A percentile compares a stretch with the other conserved stretches of the same genome.
Evolutionary conservation across 2,113 vertebrate genomes (phyloP).

Genomic region (Nettapus auritus): DNA sequence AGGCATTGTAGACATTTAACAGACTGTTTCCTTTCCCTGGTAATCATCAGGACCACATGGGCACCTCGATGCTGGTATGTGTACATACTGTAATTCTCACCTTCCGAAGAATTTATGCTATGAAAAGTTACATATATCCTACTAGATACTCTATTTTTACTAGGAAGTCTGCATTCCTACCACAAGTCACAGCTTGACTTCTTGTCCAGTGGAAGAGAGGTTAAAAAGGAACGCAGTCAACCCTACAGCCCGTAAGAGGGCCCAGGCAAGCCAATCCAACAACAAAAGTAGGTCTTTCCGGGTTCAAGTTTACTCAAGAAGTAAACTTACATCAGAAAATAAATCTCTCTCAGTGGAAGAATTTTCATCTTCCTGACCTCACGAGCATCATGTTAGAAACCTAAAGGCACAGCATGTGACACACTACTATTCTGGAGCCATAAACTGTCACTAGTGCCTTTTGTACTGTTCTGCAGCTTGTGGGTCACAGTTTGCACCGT

Average conservation of each 20-base stretch:
- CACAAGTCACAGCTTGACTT: not conserved
- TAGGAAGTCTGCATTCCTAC: not conserved
- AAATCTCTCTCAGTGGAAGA: not conserved
- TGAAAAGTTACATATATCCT: not conserved
- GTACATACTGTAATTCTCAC: not conserved
- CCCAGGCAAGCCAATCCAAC: not conserved
- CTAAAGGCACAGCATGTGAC: not conserved
- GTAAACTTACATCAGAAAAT: not conserved
- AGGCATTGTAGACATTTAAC: not conserved
- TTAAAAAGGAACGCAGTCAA: not conserved
- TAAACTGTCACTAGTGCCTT: not conserved
- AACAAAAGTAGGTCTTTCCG: not conserved
- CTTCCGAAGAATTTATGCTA: not conserved
- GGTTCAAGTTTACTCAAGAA: not conserved
- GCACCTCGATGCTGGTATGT: not conserved
- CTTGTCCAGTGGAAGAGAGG: not conserved
- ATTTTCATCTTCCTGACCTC: not conserved
- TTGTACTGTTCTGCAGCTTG: not conserved
- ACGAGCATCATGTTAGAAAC: not conserved
- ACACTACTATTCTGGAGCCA: not conserved
- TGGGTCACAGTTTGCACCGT: not conserved
- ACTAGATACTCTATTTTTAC: not conserved
- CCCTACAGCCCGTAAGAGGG: not conserved
- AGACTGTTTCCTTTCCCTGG: not conserved
- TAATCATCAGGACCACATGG: rapidly evolving